Evolutionary conservation across 2,113 vertebrate species (phyloP).

Genomic region (Tinamus guttatus): DNA sequence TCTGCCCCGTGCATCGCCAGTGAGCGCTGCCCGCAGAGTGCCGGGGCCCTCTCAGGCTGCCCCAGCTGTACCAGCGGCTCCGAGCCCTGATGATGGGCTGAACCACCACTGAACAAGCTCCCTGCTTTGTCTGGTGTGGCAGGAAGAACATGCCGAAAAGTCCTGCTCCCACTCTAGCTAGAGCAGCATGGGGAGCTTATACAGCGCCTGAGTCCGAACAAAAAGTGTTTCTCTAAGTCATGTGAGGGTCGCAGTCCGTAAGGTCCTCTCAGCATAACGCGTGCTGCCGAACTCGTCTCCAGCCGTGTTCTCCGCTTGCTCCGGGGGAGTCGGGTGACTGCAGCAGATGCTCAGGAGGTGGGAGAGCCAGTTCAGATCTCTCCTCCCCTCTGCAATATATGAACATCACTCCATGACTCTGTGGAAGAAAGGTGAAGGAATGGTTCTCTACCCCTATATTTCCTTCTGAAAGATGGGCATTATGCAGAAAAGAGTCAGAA

Average conservation of each 20-base stretch:
- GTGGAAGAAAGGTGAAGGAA: neutral
- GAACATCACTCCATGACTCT: neutral
- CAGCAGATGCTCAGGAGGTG: neutral
- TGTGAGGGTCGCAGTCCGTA: accelerated
- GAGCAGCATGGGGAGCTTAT: neutral
- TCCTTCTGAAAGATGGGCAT: neutral
- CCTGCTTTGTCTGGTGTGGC: neutral
- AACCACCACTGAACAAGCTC: neutral
- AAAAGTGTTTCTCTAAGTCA: neutral
- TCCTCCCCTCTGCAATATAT: neutral
- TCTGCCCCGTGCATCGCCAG: no score
- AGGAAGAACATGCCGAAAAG: neutral
- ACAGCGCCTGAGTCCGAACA: neutral
- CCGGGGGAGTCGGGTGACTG: neutral
- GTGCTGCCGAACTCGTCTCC: neutral
- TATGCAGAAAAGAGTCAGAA: neutral
- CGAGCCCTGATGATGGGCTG: accelerated
- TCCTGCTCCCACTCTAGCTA: neutral
- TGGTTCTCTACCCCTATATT: neutral
- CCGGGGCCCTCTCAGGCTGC: no score
- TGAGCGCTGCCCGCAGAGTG: no score
- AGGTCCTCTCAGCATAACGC: neutral
- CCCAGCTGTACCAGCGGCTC: neutral
- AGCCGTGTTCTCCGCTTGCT: neutral
- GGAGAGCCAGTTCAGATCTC: neutral